phyloP scores from a whole-genome alignment of 1,140 invertebrate species.

The Augochlora pura region DNA sequence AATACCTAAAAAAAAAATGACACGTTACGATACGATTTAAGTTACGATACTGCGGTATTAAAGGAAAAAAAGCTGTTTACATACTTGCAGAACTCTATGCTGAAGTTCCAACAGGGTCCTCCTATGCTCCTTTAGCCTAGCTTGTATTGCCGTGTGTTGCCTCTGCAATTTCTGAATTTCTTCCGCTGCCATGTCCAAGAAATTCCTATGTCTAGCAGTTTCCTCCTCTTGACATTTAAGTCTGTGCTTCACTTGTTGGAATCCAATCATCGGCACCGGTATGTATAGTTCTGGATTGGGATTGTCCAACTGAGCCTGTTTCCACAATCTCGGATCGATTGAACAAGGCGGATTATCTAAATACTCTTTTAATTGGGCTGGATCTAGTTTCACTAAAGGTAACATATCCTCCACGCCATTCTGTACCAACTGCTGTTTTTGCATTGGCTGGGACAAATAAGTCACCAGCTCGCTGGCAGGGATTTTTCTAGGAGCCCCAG shows the following conservation, averaged over 20 bases:
- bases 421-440: conserved; percentile 86
- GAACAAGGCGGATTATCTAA: conserved; percentile 92
- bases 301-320: conserved; percentile 95
- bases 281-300: conserved; percentile 93
- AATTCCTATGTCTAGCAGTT: conserved; percentile 88
- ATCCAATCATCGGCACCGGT: conserved; percentile 96
- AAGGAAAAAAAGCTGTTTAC: not conserved
- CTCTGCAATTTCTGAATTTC: conserved; percentile 88
- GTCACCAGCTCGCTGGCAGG: conserved; percentile 87
- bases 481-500: conserved; percentile 85
- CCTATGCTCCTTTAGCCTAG: conserved; percentile 88
- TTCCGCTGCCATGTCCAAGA: conserved; percentile 87
- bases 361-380: conserved; percentile 92
- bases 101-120: conserved; percentile 88
- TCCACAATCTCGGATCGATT: conserved; percentile 90
- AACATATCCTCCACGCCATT: conserved; percentile 84
- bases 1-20: conserved; percentile 84
- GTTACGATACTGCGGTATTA: no score
- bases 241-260: conserved; percentile 90
- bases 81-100: conserved; percentile 87
- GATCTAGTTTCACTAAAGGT: conserved; percentile 84
- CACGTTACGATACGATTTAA: no score
- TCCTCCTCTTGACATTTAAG: conserved; percentile 91
- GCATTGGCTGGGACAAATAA: conserved; percentile 85
- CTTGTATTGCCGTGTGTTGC: conserved; percentile 85